Percentiles rank a stretch among this genome's conserved stretches.
phyloP scores from a whole-genome alignment of 2,888 invertebrate genomes.

The Tryphoninae sp. region DNA sequence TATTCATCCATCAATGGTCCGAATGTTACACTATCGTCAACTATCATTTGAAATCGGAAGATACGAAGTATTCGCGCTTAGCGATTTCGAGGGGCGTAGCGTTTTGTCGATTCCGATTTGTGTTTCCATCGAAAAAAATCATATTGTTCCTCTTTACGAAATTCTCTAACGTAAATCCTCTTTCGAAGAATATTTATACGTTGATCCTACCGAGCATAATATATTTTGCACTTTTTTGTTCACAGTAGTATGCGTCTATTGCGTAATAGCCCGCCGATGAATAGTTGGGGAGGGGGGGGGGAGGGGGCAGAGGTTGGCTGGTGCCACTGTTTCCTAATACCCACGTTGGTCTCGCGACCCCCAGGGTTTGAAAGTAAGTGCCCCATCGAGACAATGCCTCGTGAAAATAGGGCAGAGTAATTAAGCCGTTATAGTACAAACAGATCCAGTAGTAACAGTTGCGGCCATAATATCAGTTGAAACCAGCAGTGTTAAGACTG shows the following conservation, averaged over 20 bases:
- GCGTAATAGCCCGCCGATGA: slow-evolving; percentile 52
- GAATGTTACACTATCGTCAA: no score
- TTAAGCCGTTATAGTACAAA: slow-evolving; percentile 79
- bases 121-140: no score
- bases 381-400: slow-evolving; percentile 78
- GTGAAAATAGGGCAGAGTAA: slow-evolving; percentile 80
- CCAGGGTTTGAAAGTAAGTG: slow-evolving; percentile 77
- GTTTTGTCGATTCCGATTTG: no score
- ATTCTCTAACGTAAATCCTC: no score
- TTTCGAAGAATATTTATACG: background rate
- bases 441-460: slow-evolving; percentile 65
- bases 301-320: slow-evolving; percentile 49
- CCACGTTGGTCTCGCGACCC: slow-evolving; percentile 62
- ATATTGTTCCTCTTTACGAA: no score
- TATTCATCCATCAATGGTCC: no score
- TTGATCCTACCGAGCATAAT: background rate
- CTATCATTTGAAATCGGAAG: no score
- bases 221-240: slow-evolving; percentile 39
- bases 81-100: no score
- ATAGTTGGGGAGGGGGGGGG: no score
- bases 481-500: slow-evolving; percentile 12
- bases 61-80: no score
- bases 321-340: slow-evolving; percentile 50
- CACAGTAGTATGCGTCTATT: slow-evolving; percentile 47
- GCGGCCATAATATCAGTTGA: slow-evolving; percentile 9